Percentiles rank a stretch among this genome's conserved stretches.
Evolutionary conservation across 2,888 invertebrate genomes (phyloP).

Genomic region (Ctena decussata): DNA sequence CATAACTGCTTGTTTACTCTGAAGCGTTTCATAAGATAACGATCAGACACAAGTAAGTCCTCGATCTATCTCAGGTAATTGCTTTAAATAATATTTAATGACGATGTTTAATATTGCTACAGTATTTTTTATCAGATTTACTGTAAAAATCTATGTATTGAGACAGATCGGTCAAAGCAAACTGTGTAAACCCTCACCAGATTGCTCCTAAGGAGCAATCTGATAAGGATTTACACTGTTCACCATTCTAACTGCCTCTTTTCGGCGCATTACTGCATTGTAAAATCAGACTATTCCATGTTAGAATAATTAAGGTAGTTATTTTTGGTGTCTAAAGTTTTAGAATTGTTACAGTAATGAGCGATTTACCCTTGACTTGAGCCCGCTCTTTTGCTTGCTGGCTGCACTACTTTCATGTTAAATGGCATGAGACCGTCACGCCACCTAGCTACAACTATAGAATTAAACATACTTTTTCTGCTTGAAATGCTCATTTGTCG

Average conservation of each 20-base stretch:
- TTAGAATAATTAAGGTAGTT: too few species aligned
- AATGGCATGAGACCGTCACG: slow-evolving; percentile 3
- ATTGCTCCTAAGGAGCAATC: too few species aligned
- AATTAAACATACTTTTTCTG: background rate
- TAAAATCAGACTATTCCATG: too few species aligned
- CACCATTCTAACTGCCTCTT: too few species aligned
- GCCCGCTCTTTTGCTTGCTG: background rate
- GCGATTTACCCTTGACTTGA: background rate
- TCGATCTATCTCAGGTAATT: background rate
- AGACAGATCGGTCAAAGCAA: too few species aligned
- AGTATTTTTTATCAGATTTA: background rate
- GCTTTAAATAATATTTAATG: background rate
- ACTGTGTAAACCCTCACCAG: too few species aligned
- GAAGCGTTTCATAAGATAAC: background rate
- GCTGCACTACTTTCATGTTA: background rate
- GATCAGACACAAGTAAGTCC: background rate
- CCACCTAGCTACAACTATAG: background rate
- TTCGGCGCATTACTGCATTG: too few species aligned
- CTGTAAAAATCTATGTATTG: too few species aligned
- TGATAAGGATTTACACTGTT: too few species aligned
- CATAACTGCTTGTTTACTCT: background rate
- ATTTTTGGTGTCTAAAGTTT: too few species aligned
- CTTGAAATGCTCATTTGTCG: background rate
- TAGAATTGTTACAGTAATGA: too few species aligned
- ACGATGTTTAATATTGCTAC: background rate